Conservation (phyloP, 1,140 invertebrate genomes). For the Tribolium madens region DNA sequence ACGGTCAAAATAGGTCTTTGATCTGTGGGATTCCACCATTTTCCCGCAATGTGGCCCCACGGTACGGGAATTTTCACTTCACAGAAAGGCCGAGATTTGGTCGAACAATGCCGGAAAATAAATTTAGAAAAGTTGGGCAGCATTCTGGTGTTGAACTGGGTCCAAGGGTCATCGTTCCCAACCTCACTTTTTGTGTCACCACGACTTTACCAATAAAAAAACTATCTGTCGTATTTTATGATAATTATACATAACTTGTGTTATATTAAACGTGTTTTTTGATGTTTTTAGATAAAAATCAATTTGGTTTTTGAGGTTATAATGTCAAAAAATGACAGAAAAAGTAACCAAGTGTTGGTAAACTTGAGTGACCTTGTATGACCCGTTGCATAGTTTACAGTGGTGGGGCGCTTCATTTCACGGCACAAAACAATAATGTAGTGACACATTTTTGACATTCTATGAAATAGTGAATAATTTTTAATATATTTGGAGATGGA, state of each 20-base stretch:
- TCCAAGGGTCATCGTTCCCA: neutral
- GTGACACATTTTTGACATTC: slow-evolving; percentile 49
- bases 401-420: slow-evolving; percentile 33
- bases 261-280: neutral
- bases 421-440: slow-evolving; percentile 39
- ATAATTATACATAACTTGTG: neutral
- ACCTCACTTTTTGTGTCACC: neutral
- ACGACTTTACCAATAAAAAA: neutral
- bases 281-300: too few species aligned
- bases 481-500: slow-evolving; percentile 23
- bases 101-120: neutral
- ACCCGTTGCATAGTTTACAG: slow-evolving; percentile 22
- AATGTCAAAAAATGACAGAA: neutral
- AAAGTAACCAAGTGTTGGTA: neutral
- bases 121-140: too few species aligned
- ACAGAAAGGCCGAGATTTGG: slow-evolving; percentile 54
- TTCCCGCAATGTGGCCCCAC: slow-evolving; percentile 77
- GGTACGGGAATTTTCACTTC: slow-evolving; percentile 75
- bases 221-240: neutral
- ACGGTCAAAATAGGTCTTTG: slow-evolving; percentile 75
- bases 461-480: slow-evolving; percentile 39
- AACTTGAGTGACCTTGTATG: slow-evolving; percentile 22
- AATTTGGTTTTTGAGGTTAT: neutral
- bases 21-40: slow-evolving; percentile 76
- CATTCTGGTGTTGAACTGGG: neutral